A percentile compares a stretch with the other conserved stretches of the same genome.
phyloP scores from a whole-genome alignment of 2,797 vertebrate genomes.

The Monodelphis domestica region DNA sequence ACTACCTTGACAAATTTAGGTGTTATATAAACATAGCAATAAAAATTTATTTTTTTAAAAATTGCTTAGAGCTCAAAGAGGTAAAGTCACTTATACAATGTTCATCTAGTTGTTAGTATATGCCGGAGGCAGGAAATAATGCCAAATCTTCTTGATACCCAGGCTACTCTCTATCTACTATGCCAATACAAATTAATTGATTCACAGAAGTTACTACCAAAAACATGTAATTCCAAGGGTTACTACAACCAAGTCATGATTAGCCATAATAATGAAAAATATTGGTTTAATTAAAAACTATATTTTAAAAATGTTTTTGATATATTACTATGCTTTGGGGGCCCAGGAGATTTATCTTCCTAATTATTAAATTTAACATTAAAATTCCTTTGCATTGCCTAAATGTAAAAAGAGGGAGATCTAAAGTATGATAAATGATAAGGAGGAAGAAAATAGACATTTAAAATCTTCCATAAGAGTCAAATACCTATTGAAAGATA shows the following conservation, averaged over 20 bases:
- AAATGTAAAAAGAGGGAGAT: conserved; percentile 44
- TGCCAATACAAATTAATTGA: background rate
- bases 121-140: background rate
- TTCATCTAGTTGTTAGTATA: background rate
- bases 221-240: conserved; percentile 6
- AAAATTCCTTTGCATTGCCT: conserved; percentile 35
- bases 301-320: conserved; percentile 38
- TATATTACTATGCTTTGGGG: conserved; percentile 47
- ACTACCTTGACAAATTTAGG: background rate
- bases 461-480: background rate
- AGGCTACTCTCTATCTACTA: background rate
- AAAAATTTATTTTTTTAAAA: background rate
- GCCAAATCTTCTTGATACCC: background rate
- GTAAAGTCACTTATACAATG: background rate
- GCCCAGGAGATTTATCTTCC: conserved; percentile 23
- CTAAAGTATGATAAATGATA: conserved; percentile 24
- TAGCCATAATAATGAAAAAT: conserved; percentile 9
- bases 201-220: background rate
- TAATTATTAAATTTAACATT: background rate
- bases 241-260: background rate
- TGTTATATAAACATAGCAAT: background rate
- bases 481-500: background rate
- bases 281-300: background rate
- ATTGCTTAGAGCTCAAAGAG: background rate
- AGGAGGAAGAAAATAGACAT: background rate